Conservation (phyloP, 2,888 invertebrate species). For the Bruchidius siliquastri region DNA sequence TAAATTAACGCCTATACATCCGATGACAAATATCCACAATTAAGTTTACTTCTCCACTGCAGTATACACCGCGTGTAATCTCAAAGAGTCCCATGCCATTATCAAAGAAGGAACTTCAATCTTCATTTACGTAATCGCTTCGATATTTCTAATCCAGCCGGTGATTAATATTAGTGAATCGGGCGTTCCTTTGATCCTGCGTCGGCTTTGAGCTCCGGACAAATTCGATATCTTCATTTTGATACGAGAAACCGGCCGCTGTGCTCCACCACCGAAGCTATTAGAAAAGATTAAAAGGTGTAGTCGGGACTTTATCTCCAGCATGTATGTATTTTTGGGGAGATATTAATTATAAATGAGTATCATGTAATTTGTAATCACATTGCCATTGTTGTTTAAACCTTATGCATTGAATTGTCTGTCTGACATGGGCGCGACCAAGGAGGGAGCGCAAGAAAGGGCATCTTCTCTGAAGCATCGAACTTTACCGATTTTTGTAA, state of each 20-base stretch:
- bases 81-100: constrained; percentile 26
- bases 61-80: not conserved
- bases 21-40: not conserved
- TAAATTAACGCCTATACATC: not conserved
- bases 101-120: constrained; percentile 36
- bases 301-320: not conserved
- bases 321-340: not conserved
- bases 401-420: not conserved
- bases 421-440: too few relatives aligned
- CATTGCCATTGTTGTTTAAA: not conserved
- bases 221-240: constrained; percentile 25
- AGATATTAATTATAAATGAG: not conserved
- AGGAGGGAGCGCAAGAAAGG: too few relatives aligned
- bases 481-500: too few relatives aligned
- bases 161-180: constrained; percentile 41
- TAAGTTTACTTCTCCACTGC: not conserved
- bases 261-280: not conserved
- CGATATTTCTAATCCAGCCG: constrained; percentile 41
- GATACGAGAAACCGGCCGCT: constrained; percentile 1
- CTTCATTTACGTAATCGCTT: constrained; percentile 45
- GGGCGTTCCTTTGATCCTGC: constrained; percentile 36
- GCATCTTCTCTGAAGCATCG: too few relatives aligned
- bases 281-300: not conserved
- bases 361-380: not conserved
- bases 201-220: constrained; percentile 23